Evolutionary conservation across 2,888 invertebrate genomes (phyloP), one percentile per base, ranked within the genome.

Genomic region (Macrophya alboannulata): DNA sequence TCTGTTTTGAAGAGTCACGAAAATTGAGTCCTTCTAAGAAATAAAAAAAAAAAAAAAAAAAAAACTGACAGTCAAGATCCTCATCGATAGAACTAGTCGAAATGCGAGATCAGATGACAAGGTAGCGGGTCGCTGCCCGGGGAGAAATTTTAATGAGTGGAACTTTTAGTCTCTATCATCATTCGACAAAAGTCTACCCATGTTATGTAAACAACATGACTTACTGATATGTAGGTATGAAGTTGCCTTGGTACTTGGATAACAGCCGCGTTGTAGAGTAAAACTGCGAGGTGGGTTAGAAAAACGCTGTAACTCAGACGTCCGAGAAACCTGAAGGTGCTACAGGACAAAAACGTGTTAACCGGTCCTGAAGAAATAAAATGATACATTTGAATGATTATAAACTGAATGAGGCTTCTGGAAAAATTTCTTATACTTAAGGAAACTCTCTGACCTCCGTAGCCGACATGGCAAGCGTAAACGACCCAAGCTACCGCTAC

Each of bases 401-500:
- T 15, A 17, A 31, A 37, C 51, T 21, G 72, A 40, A 43, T 48
- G 3, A 8, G 25, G 10, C 3, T 10, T 48, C n/a, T 51, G 10
- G 4, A 12, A 37, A 4, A 51, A 51, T 77, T 55, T 45, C 5
- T 77, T 51, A 1, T 37, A 9, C 12, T 25, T 77, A 8, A 25
- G 1, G 31, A 71, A 77, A 86, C 25, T 31, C 45, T 68, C 87
- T 89, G 88, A 93, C 94, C 94, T 89, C 94, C 95, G 90, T 94
- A 93, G 83, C 94, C 94, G 85, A 93, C 92, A 62, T 93, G 92
- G 89, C 95, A 95, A 86, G 94, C 94, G 89, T 94, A 94, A 79
- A 95, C 92, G 51, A 95, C 92, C 95, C 95, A 95, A 65, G 91
- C 92, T 10, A 95, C 88, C 31, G 94, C 92, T 2, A 93, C 65